Evolutionary conservation across 2,888 invertebrate species (phyloP), one percentile per base, ranked within the genome.

Genomic region (Disparrhopalites patrizii): DNA sequence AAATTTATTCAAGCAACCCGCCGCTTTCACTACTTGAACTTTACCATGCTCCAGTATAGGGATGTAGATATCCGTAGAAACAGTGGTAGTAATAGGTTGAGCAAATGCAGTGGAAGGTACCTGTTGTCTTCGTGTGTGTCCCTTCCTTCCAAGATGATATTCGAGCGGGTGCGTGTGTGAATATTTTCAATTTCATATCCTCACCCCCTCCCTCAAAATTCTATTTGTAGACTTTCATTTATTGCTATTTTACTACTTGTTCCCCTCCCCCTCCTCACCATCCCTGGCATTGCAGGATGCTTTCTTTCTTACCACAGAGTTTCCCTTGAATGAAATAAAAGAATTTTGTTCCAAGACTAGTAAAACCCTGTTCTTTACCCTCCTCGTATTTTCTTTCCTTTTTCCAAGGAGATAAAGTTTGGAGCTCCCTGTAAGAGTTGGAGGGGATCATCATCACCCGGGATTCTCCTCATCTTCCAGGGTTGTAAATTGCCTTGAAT

Each of bases 1-100:
- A 61, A 61, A 61, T 61, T 61, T 61, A 61, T 61, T 43, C 60
- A 61, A 61, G 51, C 47, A 61, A 61, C 60, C 60, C 60, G 50
- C 60, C 43, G 60, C 36, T 50, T 33, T 50, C 60, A 61, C 60
- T 61, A 61, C 50, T 61, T 61, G 47, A 61, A 61, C 50, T 61
- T 58, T 47, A 30, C 18, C 30, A 55, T 18, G 13, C 20, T 47
- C 23, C 15, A 36, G n/a, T n/a, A n/a, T n/a, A n/a, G n/a, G n/a
- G n/a, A n/a, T n/a, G n/a, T n/a, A n/a, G n/a, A n/a, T n/a, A n/a
- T n/a, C n/a, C n/a, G n/a, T n/a, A n/a, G n/a, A n/a, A n/a, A n/a
- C n/a, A n/a, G n/a, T n/a, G n/a, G n/a, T n/a, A n/a, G n/a, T n/a
- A n/a, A n/a, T n/a, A n/a, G n/a, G n/a, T n/a, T n/a, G n/a, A n/a